Conservation (phyloP, 2,888 invertebrate species). For the Tachina fera region DNA sequence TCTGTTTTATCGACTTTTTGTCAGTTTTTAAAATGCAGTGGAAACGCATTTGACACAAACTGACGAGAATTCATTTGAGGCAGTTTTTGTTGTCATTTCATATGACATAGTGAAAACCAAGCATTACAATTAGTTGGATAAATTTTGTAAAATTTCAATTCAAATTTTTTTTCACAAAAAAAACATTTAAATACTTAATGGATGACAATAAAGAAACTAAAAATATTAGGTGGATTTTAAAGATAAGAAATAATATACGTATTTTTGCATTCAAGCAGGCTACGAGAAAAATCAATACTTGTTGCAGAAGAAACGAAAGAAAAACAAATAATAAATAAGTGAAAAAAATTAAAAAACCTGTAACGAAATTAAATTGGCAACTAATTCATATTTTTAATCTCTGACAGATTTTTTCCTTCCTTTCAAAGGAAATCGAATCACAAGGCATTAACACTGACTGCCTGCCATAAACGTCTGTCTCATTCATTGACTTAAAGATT, state of each 20-base stretch:
- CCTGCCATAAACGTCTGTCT: slow-evolving; percentile 1
- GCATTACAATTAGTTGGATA: background rate
- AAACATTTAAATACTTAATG: slow-evolving; percentile 66
- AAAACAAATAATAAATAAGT: background rate
- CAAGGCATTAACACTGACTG: slow-evolving; percentile 46
- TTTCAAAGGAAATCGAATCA: slow-evolving; percentile 48
- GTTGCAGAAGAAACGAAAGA: background rate
- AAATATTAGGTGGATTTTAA: slow-evolving; percentile 61
- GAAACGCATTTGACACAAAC: no score
- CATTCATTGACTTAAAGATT: slow-evolving; percentile 7
- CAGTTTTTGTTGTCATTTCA: no score
- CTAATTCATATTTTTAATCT: slow-evolving; percentile 61
- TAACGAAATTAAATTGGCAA: slow-evolving; percentile 58
- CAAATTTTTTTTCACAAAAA: slow-evolving; percentile 3
- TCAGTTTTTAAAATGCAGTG: no score
- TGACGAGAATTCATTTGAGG: no score
- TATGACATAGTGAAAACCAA: no score
- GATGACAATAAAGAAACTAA: slow-evolving; percentile 62
- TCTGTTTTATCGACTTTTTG: no score
- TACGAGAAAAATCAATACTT: slow-evolving; percentile 11
- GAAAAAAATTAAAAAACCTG: slow-evolving; percentile 37
- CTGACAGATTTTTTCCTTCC: slow-evolving; percentile 35
- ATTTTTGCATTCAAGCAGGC: slow-evolving; percentile 46
- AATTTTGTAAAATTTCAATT: background rate
- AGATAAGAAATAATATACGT: slow-evolving; percentile 41